Evolutionary conservation across 2,113 vertebrate species (phyloP), one percentile per base, ranked within the genome.

Genomic region (Sinocyclocheilus anophthalmus): DNA sequence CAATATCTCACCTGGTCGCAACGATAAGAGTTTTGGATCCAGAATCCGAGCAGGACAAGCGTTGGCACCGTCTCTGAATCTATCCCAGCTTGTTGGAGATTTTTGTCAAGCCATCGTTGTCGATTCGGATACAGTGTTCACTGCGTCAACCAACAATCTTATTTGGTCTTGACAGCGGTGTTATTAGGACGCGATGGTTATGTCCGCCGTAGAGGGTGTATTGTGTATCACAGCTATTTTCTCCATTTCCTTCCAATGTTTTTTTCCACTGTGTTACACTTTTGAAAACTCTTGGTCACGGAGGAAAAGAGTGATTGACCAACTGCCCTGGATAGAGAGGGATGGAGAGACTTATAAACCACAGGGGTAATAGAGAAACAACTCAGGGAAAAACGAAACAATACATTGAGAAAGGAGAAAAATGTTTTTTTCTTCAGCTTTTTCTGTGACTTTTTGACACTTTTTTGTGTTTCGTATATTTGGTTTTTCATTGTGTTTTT

Each of bases 241-340:
- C 65, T 82, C 3, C 16, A 53, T 24, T 82, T 82, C 45, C 80
- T 82, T 53, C 30, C 24, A 69, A 33, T 85, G 53, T 85, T 10
- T 61, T 59, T 84, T 75, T 39, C 53, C 30, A 39, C 45, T 50
- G 42, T 50, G 18, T 69, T 69, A 67, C 39, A 18, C 48, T 48
- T 50, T 69, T 70, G 10, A 11, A 76, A 12, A 16, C 22, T 39
- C n/a, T 81, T 18, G 37, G 59, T 48, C 37, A 48, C 18, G 1
- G 26, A 77, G 83, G 73, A 53, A 77, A 33, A 50, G 3, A 67
- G 83, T 65, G 39, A 39, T 63, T 85, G 73, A 85, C 83, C 83
- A 50, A 77, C 57, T 85, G 42, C 55, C 72, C 73, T 67, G 16
- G 13, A 76, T 61, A 61, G 57, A 57, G 48, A 57, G n/a, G 5